Base-by-base conservation (phyloP, 2,888 invertebrate species). In the Acleris cristana region DNA sequence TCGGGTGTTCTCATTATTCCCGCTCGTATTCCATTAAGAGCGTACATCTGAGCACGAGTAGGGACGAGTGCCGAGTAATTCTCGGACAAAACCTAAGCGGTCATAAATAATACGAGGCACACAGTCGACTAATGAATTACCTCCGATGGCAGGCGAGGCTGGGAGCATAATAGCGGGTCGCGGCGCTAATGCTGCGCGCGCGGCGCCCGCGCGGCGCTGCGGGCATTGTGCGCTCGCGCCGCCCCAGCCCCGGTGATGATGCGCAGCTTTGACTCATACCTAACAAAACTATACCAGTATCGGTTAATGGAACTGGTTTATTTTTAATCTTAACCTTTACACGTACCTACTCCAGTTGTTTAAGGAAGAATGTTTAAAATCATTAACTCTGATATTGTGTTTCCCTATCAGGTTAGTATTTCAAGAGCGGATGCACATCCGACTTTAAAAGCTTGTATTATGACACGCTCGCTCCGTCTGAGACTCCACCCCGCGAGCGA, bases 91-190 rank as follows among this genome's bases (percentile, higher is more conserved):
- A 86, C 83, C 77, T 85, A 81, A 87, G 85, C 82, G 77, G 80
- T 79, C 84, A 86, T 90, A 90, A 92, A 91, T 91, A 89, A 88
- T 83, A 78, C 73, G 81, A 82, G 71, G 84, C 83, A 84, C 85
- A 83, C 82, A 87, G 86, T 84, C 84, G 77, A 77, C 86, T 90
- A 90, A 90, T 92, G 90, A 91, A 89, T 90, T 90, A 90, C 67
- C 67, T 58, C 48, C 85, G 84, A 84, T 81, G 83, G 81, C 80
- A 76, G 71, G 72, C 80, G 82, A 79, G 76, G 81, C 81, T 77
- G 81, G 82, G 62, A 54, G 56, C 79, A 84, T 86, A 88, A 86
- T 87, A 83, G 84, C 77, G 78, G 80, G 77, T 79, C 79, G 80
- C 65, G 63, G 61, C 58, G 64, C 53, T 70, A 65, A 60, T 65